Evolutionary conservation across 2,888 invertebrate genomes (phyloP).

Genomic region (Xanthostigma xanthostigma): DNA sequence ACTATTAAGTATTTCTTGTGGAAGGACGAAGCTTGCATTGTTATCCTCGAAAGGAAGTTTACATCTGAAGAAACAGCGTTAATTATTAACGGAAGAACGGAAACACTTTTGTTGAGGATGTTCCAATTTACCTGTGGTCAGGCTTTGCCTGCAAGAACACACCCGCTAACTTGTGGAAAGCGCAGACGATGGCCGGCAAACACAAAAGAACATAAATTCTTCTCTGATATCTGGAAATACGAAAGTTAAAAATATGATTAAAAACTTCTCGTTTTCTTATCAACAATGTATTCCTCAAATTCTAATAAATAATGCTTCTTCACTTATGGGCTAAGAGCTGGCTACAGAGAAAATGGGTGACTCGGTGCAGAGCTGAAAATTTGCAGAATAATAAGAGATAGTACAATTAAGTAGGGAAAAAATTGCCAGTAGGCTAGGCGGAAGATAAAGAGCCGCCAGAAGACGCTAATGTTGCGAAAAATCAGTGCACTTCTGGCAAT

Average conservation of each 20-base stretch:
- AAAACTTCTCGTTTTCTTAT: no score
- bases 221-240: constrained; percentile 39
- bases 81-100: background rate
- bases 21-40: constrained; percentile 34
- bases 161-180: constrained; percentile 56
- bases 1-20: constrained; percentile 28
- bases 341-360: no score
- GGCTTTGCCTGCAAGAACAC: constrained; percentile 54
- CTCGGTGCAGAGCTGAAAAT: no score
- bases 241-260: background rate
- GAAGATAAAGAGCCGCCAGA: no score
- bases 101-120: background rate
- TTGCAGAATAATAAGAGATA: no score
- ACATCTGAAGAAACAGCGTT: constrained; percentile 31
- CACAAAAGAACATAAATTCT: constrained; percentile 52
- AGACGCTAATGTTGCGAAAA: no score
- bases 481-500: no score
- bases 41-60: constrained; percentile 37
- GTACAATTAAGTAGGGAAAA: no score
- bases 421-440: no score
- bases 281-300: no score
- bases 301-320: no score
- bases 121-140: constrained; percentile 35
- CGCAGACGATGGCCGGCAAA: constrained; percentile 54
- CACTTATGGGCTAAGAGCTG: no score